These are phyloP conservation scores for Psophia crepitans DNA, from an alignment of 2,113 vertebrate species.

Conservation along the genomic window DNA sequence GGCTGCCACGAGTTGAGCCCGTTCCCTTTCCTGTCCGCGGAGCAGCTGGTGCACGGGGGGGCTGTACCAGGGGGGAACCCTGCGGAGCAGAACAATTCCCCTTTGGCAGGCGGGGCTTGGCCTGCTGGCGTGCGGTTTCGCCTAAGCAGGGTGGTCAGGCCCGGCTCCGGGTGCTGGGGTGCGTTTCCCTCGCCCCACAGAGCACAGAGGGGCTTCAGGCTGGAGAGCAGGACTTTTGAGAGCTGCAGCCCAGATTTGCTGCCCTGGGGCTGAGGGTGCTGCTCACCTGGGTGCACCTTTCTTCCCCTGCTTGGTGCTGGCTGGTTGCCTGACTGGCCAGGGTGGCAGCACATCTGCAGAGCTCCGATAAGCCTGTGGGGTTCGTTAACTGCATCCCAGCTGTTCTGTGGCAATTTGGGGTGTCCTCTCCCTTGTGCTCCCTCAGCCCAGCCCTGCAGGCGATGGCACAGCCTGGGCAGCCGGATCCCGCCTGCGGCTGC, in stretches of 20 bases:
- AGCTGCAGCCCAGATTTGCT: neutral
- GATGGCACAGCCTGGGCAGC: neutral
- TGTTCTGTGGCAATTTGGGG: neutral
- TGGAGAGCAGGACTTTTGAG: fast-evolving
- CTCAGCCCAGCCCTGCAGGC: neutral
- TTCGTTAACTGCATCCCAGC: neutral
- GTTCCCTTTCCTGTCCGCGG: neutral
- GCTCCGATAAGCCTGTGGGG: neutral
- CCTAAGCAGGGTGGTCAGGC: fast-evolving
- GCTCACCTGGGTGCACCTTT: neutral
- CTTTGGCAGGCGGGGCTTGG: fast-evolving
- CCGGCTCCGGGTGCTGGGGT: fast-evolving
- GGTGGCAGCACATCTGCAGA: neutral
- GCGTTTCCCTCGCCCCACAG: fast-evolving
- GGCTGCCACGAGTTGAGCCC: fast-evolving
- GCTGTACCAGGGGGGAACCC: fast-evolving
- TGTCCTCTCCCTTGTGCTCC: neutral
- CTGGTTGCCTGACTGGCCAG: neutral
- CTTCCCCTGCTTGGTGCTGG: fast-evolving
- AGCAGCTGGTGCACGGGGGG: fast-evolving
- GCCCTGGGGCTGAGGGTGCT: neutral
- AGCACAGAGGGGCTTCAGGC: fast-evolving
- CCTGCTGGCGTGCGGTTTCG: fast-evolving
- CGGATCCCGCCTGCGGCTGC: neutral
- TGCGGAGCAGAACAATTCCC: neutral